These are phyloP conservation scores for Athene cunicularia DNA, from an alignment of 2,113 vertebrate genomes.

Conservation along the genomic window DNA sequence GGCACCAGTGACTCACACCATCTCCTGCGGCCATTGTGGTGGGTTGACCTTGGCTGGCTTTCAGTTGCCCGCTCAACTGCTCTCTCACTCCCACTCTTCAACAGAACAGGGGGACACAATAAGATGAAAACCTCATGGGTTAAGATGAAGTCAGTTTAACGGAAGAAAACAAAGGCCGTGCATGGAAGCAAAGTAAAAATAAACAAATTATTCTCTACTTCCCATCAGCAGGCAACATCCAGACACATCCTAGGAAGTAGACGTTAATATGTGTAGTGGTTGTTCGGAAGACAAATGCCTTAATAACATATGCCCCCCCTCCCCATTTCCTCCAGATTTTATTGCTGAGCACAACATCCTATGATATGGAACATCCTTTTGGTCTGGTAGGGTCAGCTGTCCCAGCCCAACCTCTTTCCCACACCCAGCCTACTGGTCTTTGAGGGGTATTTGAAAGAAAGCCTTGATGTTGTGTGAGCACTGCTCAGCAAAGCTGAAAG, in stretches of 20 bases:
- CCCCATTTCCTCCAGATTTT: neutral
- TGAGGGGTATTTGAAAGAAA: neutral
- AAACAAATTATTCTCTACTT: neutral
- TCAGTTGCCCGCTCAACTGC: neutral
- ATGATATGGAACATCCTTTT: neutral
- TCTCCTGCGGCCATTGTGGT: neutral
- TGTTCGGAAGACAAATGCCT: neutral
- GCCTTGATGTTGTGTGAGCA: neutral
- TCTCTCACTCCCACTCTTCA: neutral
- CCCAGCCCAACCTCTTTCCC: neutral
- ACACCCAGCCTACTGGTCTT: neutral
- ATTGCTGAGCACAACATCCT: neutral
- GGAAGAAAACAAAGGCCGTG: neutral
- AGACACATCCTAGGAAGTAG: neutral
- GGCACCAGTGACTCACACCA: neutral
- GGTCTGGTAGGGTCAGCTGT: neutral
- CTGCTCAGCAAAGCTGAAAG: neutral
- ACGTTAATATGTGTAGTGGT: neutral
- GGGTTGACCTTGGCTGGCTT: neutral
- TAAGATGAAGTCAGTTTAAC: neutral
- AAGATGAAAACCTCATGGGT: neutral
- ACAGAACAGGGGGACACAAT: neutral
- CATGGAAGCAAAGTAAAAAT: neutral
- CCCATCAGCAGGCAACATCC: neutral
- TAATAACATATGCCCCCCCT: fast-evolving